Evolutionary conservation across 2,113 vertebrate species (phyloP).

Genomic region (Oxygymnocypris stewartii): DNA sequence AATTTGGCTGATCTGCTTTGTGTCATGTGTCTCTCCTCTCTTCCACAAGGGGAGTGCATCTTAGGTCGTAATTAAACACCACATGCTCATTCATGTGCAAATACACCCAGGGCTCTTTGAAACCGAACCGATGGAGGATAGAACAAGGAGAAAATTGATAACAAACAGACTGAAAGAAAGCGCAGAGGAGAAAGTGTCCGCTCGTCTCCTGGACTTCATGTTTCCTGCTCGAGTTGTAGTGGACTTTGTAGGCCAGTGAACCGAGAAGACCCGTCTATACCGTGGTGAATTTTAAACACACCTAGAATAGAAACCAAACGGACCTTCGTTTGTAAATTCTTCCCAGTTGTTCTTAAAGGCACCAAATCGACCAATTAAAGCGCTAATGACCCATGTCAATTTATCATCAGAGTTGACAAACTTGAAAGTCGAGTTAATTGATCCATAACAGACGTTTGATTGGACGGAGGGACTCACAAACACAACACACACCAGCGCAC

Average conservation of each 20-base stretch:
- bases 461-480: background rate
- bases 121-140: conserved; percentile 2
- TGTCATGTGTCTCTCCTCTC: conserved; percentile 20
- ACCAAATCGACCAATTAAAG: conserved; percentile 16
- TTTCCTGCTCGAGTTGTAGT: background rate
- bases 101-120: conserved; percentile 34
- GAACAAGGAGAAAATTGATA: conserved; percentile 20
- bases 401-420: conserved; percentile 28
- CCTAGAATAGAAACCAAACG: background rate
- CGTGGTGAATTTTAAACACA: conserved; percentile 21
- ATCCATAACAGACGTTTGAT: conserved; percentile 22
- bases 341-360: background rate
- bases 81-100: conserved; percentile 28
- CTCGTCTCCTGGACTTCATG: conserved; percentile 3
- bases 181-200: conserved; percentile 20
- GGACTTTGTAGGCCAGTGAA: conserved; percentile 29
- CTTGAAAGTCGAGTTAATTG: conserved; percentile 35
- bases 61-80: conserved; percentile 39
- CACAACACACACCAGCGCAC: background rate
- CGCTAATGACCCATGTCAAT: background rate
- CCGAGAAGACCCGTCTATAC: background rate
- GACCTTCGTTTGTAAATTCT: background rate
- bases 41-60: conserved; percentile 5
- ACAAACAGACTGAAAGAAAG: conserved; percentile 13
- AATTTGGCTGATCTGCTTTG: conserved; percentile 45